Evolutionary conservation across 2,797 vertebrate species (phyloP).

Genomic region (Oreochromis grahami): DNA sequence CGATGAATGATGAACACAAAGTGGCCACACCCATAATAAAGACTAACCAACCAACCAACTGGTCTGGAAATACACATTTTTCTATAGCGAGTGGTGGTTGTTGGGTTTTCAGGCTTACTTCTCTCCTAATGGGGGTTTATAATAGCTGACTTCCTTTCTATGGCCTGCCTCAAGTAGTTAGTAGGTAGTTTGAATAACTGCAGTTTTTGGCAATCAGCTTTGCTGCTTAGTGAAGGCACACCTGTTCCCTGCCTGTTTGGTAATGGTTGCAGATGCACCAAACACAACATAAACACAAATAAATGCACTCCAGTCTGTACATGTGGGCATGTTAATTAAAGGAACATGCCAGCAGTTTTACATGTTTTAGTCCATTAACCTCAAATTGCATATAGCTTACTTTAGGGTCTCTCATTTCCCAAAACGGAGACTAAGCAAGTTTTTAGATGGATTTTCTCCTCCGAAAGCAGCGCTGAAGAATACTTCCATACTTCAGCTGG

Average conservation of each 20-base stretch:
- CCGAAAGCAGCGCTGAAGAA: background rate
- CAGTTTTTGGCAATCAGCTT: background rate
- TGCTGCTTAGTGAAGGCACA: background rate
- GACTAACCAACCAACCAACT: background rate
- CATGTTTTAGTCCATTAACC: conserved; percentile 50
- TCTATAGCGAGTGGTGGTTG: background rate
- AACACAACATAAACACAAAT: background rate
- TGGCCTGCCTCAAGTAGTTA: background rate
- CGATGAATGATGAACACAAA: background rate
- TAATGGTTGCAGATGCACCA: background rate
- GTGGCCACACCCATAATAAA: background rate
- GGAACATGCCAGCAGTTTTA: conserved; percentile 28
- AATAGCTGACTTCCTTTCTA: background rate
- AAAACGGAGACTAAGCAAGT: conserved; percentile 17
- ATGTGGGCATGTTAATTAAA: conserved; percentile 5
- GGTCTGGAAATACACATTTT: background rate
- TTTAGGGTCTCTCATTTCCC: conserved; percentile 9
- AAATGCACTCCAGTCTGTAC: background rate
- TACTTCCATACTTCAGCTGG: background rate
- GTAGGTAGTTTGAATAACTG: background rate
- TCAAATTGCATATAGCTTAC: conserved; percentile 21
- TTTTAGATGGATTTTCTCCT: conserved; percentile 20
- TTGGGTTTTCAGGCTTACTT: background rate
- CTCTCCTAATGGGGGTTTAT: background rate
- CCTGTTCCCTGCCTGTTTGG: background rate